Evolutionary conservation across 2,888 invertebrate species (phyloP).

Genomic region (Mesorhabditis spiculigera): DNA sequence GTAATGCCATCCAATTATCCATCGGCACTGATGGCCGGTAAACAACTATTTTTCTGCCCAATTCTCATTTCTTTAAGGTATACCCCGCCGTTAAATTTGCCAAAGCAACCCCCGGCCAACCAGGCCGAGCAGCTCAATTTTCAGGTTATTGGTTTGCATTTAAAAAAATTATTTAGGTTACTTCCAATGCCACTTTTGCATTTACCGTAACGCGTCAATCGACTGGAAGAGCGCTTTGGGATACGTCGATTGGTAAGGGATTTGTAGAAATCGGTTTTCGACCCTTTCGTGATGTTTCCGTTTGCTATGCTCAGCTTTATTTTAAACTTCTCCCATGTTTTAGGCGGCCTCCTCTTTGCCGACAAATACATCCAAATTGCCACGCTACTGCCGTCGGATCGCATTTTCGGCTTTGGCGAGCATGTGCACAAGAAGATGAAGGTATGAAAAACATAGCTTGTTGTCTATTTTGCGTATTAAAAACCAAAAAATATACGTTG

Average conservation of each 20-base stretch:
- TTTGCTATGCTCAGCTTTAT: no score
- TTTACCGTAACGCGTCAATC: conserved; percentile 14
- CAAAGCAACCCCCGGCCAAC: conserved; percentile 20
- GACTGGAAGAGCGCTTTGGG: conserved; percentile 24
- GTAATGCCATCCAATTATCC: conserved; percentile 22
- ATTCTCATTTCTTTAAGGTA: conserved; percentile 13
- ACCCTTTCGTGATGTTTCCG: no score
- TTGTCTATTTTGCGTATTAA: no score
- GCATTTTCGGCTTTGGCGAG: conserved; percentile 55
- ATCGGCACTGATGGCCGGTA: conserved; percentile 19
- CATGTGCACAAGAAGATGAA: conserved; percentile 48
- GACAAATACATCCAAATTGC: conserved; percentile 54
- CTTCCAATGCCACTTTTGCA: neutral
- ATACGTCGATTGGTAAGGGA: conserved; percentile 30
- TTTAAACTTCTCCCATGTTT: neutral
- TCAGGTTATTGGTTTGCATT: conserved; percentile 5
- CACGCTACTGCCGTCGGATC: conserved; percentile 42
- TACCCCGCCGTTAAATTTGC: conserved; percentile 29
- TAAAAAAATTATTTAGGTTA: neutral
- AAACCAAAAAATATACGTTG: no score
- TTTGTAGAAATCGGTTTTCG: neutral
- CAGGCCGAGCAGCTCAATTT: conserved; percentile 15
- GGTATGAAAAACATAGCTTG: conserved; percentile 16
- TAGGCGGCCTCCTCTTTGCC: conserved; percentile 48
- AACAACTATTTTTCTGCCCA: neutral